These are phyloP conservation scores for Diachrysia chrysitis DNA, from an alignment of 2,888 invertebrate genomes.

Conservation along the genomic window DNA sequence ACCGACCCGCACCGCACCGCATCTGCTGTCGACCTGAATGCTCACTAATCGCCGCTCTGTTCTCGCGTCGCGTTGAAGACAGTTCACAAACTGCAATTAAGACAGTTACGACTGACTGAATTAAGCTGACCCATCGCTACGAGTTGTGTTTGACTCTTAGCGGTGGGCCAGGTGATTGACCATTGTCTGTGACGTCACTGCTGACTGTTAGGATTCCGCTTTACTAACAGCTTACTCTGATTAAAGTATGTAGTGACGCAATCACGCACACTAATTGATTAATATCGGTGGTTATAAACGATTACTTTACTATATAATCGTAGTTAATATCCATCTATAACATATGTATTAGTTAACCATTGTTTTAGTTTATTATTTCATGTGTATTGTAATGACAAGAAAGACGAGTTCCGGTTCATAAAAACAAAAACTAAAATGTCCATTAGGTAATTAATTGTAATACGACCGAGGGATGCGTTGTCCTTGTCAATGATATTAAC, in stretches of 20 bases:
- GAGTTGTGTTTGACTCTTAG: not conserved
- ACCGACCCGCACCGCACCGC: not conserved
- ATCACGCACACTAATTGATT: no score
- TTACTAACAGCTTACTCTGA: not conserved
- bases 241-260: not conserved
- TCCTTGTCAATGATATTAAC: no score
- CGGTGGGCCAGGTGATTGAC: slow-evolving; percentile 20
- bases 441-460: no score
- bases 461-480: no score
- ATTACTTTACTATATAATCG: no score
- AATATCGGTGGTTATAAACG: no score
- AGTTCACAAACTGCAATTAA: slow-evolving; percentile 35
- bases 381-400: no score
- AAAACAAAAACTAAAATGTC: no score
- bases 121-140: not conserved
- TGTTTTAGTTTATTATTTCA: no score
- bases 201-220: not conserved
- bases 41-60: slow-evolving; percentile 39
- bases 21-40: slow-evolving; percentile 9
- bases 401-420: no score
- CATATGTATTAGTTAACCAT: no score
- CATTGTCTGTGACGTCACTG: slow-evolving; percentile 15
- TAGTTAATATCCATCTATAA: no score
- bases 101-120: not conserved
- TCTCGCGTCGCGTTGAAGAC: slow-evolving; percentile 28